Evolutionary conservation across 2,113 vertebrate genomes (phyloP), one percentile per base, ranked within the genome.

Genomic region (Anoura caudifer): DNA sequence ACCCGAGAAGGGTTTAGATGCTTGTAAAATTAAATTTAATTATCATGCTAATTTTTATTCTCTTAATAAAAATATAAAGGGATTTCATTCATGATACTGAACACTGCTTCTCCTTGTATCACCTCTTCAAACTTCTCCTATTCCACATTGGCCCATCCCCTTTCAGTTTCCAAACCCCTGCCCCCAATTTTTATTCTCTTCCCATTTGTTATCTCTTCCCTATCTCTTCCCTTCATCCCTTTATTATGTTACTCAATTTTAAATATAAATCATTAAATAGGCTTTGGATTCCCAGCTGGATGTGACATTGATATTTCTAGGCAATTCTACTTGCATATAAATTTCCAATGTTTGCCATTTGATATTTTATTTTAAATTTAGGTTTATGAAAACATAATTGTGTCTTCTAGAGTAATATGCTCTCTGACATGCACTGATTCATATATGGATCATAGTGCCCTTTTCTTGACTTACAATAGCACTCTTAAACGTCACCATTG

Each of bases 21-120:
- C n/a, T 81, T 84, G 5, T 19, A 86, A 79, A 87, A 76, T 87
- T 61, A 94, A 96, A 72, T 54, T 65, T 65, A 65, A 41, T 56
- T 50, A 61, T 31, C 13, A 14, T 28, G 5, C n/a, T 67, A 26
- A 17, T 45, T 82, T 85, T 86, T 33, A 52, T 81, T 65, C n/a
- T 83, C 59, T 84, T 80, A 93, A 72, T 81, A 65, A 82, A 69
- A 31, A 12, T 38, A 70, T 79, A 43, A 69, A 82, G 28, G 75
- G 5, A 12, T 67, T 43, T 81, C 89, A 59, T 73, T 72, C 6
- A 50, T 54, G 28, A 76, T 8, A 43, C 17, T 3, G 12, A 33
- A 22, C 28, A 83, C 17, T 50, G 17, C 72, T 83, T 89, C 38
- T 86, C 36, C 36, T 63, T 45, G 4, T 11, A 41, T 90, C 36